Base-by-base conservation (phyloP, 2,888 invertebrate species). In the Glyphotaelius pellucidus region DNA sequence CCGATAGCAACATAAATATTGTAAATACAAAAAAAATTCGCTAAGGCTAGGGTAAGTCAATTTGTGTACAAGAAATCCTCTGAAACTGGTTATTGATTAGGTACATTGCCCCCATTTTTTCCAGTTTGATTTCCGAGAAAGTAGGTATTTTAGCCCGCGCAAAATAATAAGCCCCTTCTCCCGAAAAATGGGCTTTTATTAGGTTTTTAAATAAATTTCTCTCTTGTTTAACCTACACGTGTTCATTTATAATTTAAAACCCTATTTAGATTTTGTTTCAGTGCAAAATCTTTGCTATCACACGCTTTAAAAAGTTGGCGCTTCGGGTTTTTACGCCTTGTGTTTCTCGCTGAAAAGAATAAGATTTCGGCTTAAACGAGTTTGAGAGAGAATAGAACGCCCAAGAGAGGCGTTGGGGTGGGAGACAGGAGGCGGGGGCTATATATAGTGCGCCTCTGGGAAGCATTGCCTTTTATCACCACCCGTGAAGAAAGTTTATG, bases 381-480 rank as follows among this genome's bases (percentile, higher is more conserved):
- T 42, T 86, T 86, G 86, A 86, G 85, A 90, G 90, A 90, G 90
- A 90, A 90, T 52, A 85, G 90, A 90, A 80, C 30, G 86, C 86
- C 42, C 86, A 38, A n/a, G 86, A 38, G 90, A 80, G 35, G 80
- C 88, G 42, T 3, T 9, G 79, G 67, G 25, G 67, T 19, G 67
- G 25, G 67, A 25, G 9, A 25, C 9, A 7, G 5, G 38, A 80
- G 42, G 81, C 38, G 35, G 80, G 91, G 80, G 92, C 87, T 80
- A 79, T 38, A 85, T 91, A 86, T 91, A 91, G 85, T 91, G 85
- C 90, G 84, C 92, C 92, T 87, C 88, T 90, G 92, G 93, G 93
- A 93, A 67, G 90, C 92, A 93, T 93, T 92, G 92, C 91, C 93
- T 93, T 93, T 93, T 93, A 93, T 93, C 93, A 93, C 93, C 93